These are phyloP conservation scores for Lydus trimaculatus DNA, from an alignment of 2,888 invertebrate species.

Conservation along the genomic window DNA sequence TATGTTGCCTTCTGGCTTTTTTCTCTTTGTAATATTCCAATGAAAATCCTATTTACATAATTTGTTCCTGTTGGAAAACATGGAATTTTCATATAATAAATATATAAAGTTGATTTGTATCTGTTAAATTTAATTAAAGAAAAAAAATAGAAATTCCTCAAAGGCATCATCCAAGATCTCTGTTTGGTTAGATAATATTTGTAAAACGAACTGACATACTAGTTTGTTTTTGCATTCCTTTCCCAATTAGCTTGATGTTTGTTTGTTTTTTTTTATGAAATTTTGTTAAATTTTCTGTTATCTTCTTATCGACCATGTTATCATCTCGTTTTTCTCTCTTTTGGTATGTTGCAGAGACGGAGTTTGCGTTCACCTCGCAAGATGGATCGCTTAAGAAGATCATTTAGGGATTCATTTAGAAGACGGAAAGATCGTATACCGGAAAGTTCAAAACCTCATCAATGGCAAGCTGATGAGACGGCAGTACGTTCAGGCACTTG, in stretches of 20 bases:
- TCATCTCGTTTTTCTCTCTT: not conserved
- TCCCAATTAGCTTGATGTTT: too few species aligned
- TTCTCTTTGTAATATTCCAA: not conserved
- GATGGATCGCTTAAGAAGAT: constrained; percentile 89
- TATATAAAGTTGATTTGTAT: not conserved
- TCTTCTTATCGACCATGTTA: not conserved
- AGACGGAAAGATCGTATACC: constrained; percentile 85
- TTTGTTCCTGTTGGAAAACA: not conserved
- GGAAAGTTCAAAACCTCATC: constrained; percentile 95
- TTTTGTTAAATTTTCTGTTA: constrained; percentile 8
- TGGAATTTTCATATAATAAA: not conserved
- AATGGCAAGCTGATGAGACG: constrained; percentile 98
- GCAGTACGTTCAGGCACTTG: constrained; percentile 96
- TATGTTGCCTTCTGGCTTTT: not conserved
- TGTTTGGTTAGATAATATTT: constrained; percentile 22
- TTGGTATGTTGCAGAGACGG: constrained; percentile 64
- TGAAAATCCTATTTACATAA: not conserved
- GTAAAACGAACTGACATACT: constrained; percentile 8
- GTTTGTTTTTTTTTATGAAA: too few species aligned
- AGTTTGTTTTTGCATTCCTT: not conserved
- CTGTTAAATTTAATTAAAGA: not conserved
- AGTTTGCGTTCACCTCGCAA: constrained; percentile 74
- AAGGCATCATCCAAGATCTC: too few species aligned
- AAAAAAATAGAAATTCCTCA: not conserved
- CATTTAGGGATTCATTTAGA: constrained; percentile 93